Evolutionary conservation across 92 coral and sea anemone genomes (phyloP).

Genomic region (Diadumene lineata): DNA sequence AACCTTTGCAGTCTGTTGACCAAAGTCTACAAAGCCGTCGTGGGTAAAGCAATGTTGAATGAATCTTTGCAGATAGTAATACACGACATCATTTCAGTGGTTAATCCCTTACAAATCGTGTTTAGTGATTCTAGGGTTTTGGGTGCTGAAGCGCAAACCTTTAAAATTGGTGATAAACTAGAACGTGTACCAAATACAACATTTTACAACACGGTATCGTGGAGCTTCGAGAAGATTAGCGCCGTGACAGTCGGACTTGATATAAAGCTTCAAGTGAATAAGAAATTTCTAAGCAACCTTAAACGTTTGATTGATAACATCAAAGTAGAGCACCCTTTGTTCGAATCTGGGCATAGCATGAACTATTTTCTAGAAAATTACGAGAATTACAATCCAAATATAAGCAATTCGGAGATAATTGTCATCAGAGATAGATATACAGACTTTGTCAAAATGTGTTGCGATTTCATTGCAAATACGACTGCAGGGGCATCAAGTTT

Average conservation of each 20-base stretch:
- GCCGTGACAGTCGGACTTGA: no score
- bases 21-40: slow-evolving; percentile 21
- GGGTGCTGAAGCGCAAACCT: slow-evolving; percentile 17
- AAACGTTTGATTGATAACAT: slow-evolving; percentile 7
- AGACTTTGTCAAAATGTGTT: slow-evolving; percentile 16
- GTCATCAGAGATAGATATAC: slow-evolving; percentile 16
- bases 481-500: slow-evolving; percentile 1
- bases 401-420: slow-evolving; percentile 32
- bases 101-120: slow-evolving; percentile 31
- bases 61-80: no score
- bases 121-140: slow-evolving; percentile 20
- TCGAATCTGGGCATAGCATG: slow-evolving; percentile 26
- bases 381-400: slow-evolving; percentile 26
- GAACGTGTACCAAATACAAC: no score
- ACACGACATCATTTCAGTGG: no score
- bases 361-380: slow-evolving; percentile 24
- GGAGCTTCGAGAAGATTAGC: no score
- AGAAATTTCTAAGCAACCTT: slow-evolving; percentile 26
- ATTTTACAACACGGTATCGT: no score
- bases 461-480: slow-evolving; percentile 13
- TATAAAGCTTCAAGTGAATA: no score
- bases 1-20: slow-evolving; percentile 9
- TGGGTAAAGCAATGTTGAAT: no score
- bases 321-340: no score
- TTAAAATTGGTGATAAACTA: slow-evolving; percentile 21